Base-by-base conservation (phyloP, 30 jellyfish, hydroid and myxozoan genomes). In the Pseudorhiza aurosa region DNA sequence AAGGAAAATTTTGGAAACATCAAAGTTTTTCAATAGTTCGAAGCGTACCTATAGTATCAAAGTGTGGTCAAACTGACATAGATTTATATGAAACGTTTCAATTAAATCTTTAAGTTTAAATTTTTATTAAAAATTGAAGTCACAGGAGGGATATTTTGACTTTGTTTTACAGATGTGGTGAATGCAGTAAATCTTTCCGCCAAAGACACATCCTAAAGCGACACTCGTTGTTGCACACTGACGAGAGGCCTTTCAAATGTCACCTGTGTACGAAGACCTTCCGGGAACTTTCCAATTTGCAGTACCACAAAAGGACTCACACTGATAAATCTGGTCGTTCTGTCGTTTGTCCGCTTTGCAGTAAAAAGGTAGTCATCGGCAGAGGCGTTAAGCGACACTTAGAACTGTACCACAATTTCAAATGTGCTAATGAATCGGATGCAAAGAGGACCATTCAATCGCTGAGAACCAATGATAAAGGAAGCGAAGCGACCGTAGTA, bases 261-360 rank as follows among this genome's bases (percentile, higher is more conserved):
- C 94, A 82, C 47, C 30, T 69, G 42, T 91, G 98, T 65, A 6
- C 65, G 26, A 95, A 89, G 8, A 45, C 88, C 27, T 91, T 81
- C 39, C 82, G 96, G 4, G 68, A 85, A 27, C 67, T 90, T 9
- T 82, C 71, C n/a, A 94, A 91, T 51, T 65, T 91, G 60, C 81
- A 83, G 33, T 88, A 87, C 53, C 98, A 91, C 72, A 53, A 42
- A 29, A 72, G 55, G 30, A 91, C 96, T 1, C 98, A 91, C 77
- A 76, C 69, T 39, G 76, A 76, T 45, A 75, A 77, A 39, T 29
- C 85, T 12, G 87, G 65, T 40, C 90, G 98, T 14, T 55, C 68
- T 14, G 94, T 85, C 11, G 29, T 81, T 35, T 91, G 98, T 63
- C 96, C 98, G 25, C 59, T 91, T 43, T 91, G 98, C 42, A 77